These are phyloP conservation scores for Caerostris darwini DNA, from an alignment of 1,140 invertebrate species.

Conservation along the genomic window DNA sequence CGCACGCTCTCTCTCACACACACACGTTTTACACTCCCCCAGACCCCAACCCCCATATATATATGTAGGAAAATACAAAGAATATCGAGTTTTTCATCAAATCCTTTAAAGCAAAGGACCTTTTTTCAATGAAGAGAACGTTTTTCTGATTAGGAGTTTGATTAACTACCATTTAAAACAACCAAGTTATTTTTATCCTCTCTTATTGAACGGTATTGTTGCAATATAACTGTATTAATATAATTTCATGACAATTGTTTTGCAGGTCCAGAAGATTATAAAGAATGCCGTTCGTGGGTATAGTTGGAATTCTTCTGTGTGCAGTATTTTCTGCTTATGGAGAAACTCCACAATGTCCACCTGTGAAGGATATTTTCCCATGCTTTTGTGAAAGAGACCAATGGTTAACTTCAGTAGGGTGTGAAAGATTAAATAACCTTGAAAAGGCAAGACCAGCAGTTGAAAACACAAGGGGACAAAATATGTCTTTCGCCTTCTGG, in stretches of 20 bases:
- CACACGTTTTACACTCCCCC: too few species aligned
- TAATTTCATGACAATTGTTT: too few species aligned
- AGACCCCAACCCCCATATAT: too few species aligned
- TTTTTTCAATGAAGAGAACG: too few species aligned
- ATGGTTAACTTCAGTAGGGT: slow-evolving; percentile 18
- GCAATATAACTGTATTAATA: too few species aligned
- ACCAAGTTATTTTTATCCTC: background rate
- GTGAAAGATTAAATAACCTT: slow-evolving; percentile 7
- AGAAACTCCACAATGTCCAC: slow-evolving; percentile 45
- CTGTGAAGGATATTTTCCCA: slow-evolving; percentile 19
- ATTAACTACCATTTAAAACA: background rate
- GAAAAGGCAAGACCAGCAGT: background rate
- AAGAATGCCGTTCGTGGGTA: background rate
- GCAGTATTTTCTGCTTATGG: background rate
- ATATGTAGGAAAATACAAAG: too few species aligned
- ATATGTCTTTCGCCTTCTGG: slow-evolving; percentile 61
- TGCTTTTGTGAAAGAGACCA: slow-evolving; percentile 51
- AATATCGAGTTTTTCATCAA: too few species aligned
- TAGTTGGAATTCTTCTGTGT: background rate
- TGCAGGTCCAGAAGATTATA: background rate
- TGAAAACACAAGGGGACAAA: slow-evolving; percentile 21
- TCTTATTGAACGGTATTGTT: too few species aligned
- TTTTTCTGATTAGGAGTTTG: too few species aligned
- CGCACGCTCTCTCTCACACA: too few species aligned
- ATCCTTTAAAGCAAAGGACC: too few species aligned